Percentiles rank a stretch among this genome's conserved stretches.
Conservation (phyloP, 2,797 vertebrate species). For the Darevskia nairensis region DNA sequence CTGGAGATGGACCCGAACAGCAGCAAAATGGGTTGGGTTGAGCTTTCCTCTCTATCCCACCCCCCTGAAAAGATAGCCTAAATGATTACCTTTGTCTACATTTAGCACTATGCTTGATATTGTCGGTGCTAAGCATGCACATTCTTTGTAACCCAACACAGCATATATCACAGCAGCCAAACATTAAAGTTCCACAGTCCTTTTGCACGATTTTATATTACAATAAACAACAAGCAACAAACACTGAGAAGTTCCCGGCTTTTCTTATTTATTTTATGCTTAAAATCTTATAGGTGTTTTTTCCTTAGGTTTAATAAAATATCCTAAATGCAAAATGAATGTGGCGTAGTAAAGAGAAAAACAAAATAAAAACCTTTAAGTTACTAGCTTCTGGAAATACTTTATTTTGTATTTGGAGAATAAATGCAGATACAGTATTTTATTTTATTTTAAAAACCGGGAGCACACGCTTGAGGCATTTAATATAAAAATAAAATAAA, state of each 20-base stretch:
- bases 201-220: not conserved
- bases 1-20: constrained; percentile 44
- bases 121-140: not conserved
- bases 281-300: constrained; percentile 30
- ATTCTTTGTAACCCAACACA: not conserved
- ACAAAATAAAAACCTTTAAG: not conserved
- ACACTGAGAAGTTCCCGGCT: rapidly evolving
- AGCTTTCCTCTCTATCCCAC: constrained; percentile 48
- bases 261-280: constrained; percentile 26
- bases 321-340: not conserved
- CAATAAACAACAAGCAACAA: constrained; percentile 9
- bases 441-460: not conserved
- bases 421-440: constrained; percentile 6
- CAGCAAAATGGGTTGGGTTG: constrained; percentile 49
- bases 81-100: constrained; percentile 54
- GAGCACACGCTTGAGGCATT: constrained; percentile 16
- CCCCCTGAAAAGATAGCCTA: constrained; percentile 45
- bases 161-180: rapidly evolving
- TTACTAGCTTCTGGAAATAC: not conserved
- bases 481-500: constrained; percentile 20
- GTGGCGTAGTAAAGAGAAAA: not conserved
- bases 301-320: constrained; percentile 31
- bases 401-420: not conserved
- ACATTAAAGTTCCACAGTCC: not conserved
- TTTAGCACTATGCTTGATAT: not conserved